Percentiles rank a stretch among this genome's conserved stretches.
These are phyloP conservation scores for Reticulitermes lucifugus DNA, from an alignment of 2,888 invertebrate genomes.

Conservation along the genomic window DNA sequence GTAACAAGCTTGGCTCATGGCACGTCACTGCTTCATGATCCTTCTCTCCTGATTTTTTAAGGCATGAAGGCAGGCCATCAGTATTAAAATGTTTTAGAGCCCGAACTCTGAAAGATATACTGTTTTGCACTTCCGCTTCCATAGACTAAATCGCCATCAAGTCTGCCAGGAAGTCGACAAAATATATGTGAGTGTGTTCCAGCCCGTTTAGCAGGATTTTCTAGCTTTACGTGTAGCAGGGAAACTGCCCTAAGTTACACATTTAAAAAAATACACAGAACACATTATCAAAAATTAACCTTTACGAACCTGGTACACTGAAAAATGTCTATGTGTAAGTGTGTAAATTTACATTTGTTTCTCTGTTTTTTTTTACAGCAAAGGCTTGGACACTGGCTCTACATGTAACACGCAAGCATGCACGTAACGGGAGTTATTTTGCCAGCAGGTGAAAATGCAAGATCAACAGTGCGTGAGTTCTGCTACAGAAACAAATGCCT, in stretches of 20 bases:
- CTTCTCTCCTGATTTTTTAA: too few relatives aligned
- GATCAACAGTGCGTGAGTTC: constrained; percentile 25
- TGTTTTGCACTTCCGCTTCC: constrained; percentile 12
- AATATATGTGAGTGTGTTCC: constrained; percentile 15
- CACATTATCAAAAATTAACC: neutral
- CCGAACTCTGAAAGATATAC: constrained; percentile 14
- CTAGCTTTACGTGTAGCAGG: neutral
- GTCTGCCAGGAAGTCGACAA: constrained; percentile 2
- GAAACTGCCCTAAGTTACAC: constrained; percentile 35
- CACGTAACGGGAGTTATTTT: neutral
- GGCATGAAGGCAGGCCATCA: neutral
- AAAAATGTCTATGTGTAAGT: neutral
- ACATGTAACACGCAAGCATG: neutral
- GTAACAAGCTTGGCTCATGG: too few relatives aligned
- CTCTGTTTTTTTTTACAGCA: neutral
- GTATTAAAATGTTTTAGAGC: neutral
- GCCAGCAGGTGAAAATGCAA: constrained; percentile 14
- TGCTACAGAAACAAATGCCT: neutral
- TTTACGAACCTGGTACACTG: neutral
- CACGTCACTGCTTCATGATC: too few relatives aligned
- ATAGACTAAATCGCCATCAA: constrained; percentile 24
- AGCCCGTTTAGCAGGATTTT: constrained; percentile 22
- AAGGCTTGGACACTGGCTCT: neutral
- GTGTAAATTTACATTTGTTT: constrained; percentile 13
- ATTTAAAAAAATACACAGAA: constrained; percentile 16